Evolutionary conservation across 2,113 vertebrate genomes (phyloP).

Genomic region (Lipophrys pholis): DNA sequence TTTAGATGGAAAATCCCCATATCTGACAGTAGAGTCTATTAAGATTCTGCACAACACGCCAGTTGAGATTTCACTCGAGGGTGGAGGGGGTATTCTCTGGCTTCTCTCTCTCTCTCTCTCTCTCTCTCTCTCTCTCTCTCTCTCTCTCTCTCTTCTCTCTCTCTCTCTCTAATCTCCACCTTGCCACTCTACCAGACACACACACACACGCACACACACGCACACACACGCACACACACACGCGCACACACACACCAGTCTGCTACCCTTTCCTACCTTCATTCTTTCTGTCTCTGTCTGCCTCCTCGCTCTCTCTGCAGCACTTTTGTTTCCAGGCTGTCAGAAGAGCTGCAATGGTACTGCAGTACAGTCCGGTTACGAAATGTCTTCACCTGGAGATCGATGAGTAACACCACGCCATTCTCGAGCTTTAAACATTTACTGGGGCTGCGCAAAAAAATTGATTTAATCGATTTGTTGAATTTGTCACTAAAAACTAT

Average conservation of each 20-base stretch:
- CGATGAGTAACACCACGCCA: neutral
- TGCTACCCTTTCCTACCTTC: slow-evolving; percentile 28
- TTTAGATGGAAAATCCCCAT: slow-evolving; percentile 77
- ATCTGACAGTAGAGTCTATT: slow-evolving; percentile 74
- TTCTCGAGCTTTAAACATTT: no score
- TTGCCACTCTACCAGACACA: slow-evolving; percentile 2
- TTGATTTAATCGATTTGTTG: no score
- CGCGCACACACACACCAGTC: slow-evolving; percentile 18
- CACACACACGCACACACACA: slow-evolving; percentile 16
- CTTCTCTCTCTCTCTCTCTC: slow-evolving; percentile 4
- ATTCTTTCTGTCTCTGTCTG: slow-evolving; percentile 5
- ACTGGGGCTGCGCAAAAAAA: no score
- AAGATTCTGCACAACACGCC: slow-evolving; percentile 73
- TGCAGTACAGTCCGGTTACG: slow-evolving; percentile 41
- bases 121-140: slow-evolving; percentile 3
- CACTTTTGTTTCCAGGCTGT: slow-evolving; percentile 39
- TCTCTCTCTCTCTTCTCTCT: slow-evolving; percentile 6
- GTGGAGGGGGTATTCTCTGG: slow-evolving; percentile 60
- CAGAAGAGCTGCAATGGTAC: slow-evolving; percentile 46
- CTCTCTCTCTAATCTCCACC: slow-evolving; percentile 14
- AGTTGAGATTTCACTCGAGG: slow-evolving; percentile 61
- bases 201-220: slow-evolving; percentile 1
- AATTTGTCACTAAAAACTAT: no score
- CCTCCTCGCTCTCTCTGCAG: slow-evolving; percentile 27
- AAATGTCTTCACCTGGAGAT: slow-evolving; percentile 23